Evolutionary conservation across 2,888 invertebrate genomes (phyloP).

Genomic region (Crossocerus cetratus): DNA sequence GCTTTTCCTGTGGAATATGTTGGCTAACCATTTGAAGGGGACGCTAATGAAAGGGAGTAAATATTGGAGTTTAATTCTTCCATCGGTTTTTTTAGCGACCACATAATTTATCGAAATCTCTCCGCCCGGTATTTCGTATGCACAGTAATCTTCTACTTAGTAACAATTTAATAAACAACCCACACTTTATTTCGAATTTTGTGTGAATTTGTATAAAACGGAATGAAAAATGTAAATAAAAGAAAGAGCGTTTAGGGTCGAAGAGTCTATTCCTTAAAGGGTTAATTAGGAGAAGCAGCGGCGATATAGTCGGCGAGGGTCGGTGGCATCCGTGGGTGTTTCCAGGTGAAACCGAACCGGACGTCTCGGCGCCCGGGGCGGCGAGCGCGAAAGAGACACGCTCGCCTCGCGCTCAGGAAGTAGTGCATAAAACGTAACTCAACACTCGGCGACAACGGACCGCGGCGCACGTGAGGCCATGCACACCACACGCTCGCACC

Average conservation of each 20-base stretch:
- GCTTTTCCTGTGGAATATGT: slow-evolving; percentile 1
- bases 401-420: background rate
- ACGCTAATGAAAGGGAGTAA: background rate
- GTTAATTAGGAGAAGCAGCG: background rate
- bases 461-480: no score
- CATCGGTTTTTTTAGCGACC: no score
- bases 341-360: slow-evolving; percentile 24
- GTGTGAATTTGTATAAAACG: no score
- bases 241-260: no score
- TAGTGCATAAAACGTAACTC: slow-evolving; percentile 26
- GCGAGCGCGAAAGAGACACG: background rate
- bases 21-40: background rate
- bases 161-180: no score
- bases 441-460: background rate
- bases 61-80: no score
- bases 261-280: background rate
- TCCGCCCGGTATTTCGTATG: no score
- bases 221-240: no score
- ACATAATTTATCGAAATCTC: no score
- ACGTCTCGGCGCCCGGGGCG: slow-evolving; percentile 12
- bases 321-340: slow-evolving; percentile 5
- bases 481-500: no score
- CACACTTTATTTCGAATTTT: no score
- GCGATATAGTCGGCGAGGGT: background rate
- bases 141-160: no score